Evolutionary conservation across 1,140 invertebrate species (phyloP).

Genomic region (Bombus waltoni): DNA sequence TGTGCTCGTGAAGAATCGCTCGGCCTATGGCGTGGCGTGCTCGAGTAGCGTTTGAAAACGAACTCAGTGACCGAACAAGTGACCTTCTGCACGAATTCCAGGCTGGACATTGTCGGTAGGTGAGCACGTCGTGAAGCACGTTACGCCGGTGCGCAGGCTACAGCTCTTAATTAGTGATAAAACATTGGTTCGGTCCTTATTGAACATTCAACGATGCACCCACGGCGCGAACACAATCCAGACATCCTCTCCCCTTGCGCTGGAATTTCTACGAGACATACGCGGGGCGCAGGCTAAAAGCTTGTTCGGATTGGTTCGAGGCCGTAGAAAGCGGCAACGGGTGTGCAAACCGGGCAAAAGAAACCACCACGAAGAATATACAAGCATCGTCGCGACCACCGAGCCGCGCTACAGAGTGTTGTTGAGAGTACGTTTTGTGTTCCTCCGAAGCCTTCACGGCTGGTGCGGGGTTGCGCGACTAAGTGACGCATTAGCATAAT

Average conservation of each 20-base stretch:
- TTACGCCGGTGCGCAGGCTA: background rate
- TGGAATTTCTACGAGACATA: conserved; percentile 40
- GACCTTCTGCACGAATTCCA: conserved; percentile 53
- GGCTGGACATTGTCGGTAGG: background rate
- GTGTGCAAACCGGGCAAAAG: background rate
- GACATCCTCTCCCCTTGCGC: background rate
- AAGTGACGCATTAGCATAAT: conserved; percentile 37
- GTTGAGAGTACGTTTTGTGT: background rate
- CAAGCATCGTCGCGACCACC: background rate
- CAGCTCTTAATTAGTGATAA: conserved; percentile 76
- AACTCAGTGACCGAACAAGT: conserved; percentile 2
- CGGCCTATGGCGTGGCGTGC: conserved; percentile 64
- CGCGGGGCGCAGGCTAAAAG: conserved; percentile 20
- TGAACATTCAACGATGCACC: conserved; percentile 54
- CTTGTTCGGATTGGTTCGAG: conserved; percentile 21
- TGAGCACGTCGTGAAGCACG: background rate
- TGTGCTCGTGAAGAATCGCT: background rate
- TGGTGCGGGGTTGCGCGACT: background rate
- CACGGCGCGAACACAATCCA: conserved; percentile 70
- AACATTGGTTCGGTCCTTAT: conserved; percentile 75
- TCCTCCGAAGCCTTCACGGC: background rate
- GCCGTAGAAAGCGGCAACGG: background rate
- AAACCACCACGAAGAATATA: background rate
- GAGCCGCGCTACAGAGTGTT: too few relatives aligned
- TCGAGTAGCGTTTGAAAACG: conserved; percentile 64